phyloP scores from a whole-genome alignment of 2,113 vertebrate species.

The Myiopsitta monachus region DNA sequence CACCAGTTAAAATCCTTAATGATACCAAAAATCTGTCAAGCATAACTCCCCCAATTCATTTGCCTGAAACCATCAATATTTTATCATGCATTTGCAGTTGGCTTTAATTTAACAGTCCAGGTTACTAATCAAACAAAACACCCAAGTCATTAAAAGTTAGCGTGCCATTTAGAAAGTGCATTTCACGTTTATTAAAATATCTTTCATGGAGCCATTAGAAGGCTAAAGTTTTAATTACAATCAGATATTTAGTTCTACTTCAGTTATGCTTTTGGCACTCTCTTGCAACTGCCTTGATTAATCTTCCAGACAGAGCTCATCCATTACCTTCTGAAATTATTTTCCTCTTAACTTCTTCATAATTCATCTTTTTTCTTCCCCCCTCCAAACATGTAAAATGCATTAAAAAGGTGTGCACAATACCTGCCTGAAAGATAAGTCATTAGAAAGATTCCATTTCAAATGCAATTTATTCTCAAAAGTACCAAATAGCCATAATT shows the following conservation, averaged over 20 bases:
- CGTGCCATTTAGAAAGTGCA: slow-evolving; percentile 86
- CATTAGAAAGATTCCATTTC: slow-evolving; percentile 77
- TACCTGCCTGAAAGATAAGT: slow-evolving; percentile 74
- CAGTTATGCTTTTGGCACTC: slow-evolving; percentile 76
- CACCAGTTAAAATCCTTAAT: slow-evolving; percentile 86
- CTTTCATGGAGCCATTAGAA: slow-evolving; percentile 85
- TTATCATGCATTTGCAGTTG: slow-evolving; percentile 85
- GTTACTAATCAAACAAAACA: slow-evolving; percentile 88
- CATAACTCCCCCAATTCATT: slow-evolving; percentile 83
- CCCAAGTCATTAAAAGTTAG: slow-evolving; percentile 88
- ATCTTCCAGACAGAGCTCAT: slow-evolving; percentile 81
- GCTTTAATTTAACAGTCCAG: slow-evolving; percentile 88
- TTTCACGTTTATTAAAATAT: slow-evolving; percentile 88
- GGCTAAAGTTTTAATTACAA: slow-evolving; percentile 87
- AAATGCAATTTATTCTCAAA: slow-evolving; percentile 75
- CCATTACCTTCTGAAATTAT: slow-evolving; percentile 84
- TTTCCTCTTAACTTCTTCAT: slow-evolving; percentile 81
- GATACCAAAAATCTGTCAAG: slow-evolving; percentile 84
- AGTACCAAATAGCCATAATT: slow-evolving; percentile 72
- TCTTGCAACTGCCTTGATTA: slow-evolving; percentile 80
- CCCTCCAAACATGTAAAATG: slow-evolving; percentile 73
- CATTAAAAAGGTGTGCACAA: slow-evolving; percentile 73
- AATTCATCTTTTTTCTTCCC: slow-evolving; percentile 74
- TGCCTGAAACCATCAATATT: slow-evolving; percentile 87
- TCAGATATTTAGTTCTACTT: slow-evolving; percentile 85